Percentiles rank a stretch among this genome's conserved stretches.
These are phyloP conservation scores for Microcebus tavaratra DNA, from an alignment of 2,113 vertebrate species.

Conservation along the genomic window DNA sequence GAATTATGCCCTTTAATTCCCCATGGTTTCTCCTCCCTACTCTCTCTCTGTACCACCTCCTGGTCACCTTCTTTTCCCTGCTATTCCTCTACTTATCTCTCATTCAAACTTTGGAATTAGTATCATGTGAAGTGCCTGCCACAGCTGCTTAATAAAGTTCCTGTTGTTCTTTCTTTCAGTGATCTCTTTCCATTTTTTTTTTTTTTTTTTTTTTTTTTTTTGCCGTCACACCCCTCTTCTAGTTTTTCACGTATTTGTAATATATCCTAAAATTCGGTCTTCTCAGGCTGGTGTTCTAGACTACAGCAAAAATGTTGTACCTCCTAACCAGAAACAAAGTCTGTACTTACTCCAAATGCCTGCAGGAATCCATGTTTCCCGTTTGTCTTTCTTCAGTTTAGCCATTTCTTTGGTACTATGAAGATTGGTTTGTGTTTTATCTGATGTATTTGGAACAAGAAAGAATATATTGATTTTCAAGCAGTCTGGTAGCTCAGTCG, in stretches of 20 bases:
- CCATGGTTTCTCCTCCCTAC: background rate
- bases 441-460: constrained; percentile 5
- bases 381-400: background rate
- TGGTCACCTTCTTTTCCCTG: background rate
- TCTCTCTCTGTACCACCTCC: background rate
- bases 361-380: background rate
- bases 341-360: background rate
- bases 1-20: background rate
- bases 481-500: background rate
- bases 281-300: background rate
- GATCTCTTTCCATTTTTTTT: background rate
- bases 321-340: background rate
- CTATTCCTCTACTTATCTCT: background rate
- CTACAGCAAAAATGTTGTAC: background rate
- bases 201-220: background rate
- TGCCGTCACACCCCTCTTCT: background rate
- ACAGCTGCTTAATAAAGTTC: background rate
- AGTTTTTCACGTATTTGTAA: background rate
- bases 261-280: background rate
- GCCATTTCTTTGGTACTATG: background rate
- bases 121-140: background rate
- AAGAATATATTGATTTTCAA: constrained; percentile 34
- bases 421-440: background rate
- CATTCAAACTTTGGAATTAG: background rate
- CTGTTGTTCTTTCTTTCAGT: background rate